phyloP scores from a whole-genome alignment of 2,888 invertebrate genomes.

The Callimorpha dominula region DNA sequence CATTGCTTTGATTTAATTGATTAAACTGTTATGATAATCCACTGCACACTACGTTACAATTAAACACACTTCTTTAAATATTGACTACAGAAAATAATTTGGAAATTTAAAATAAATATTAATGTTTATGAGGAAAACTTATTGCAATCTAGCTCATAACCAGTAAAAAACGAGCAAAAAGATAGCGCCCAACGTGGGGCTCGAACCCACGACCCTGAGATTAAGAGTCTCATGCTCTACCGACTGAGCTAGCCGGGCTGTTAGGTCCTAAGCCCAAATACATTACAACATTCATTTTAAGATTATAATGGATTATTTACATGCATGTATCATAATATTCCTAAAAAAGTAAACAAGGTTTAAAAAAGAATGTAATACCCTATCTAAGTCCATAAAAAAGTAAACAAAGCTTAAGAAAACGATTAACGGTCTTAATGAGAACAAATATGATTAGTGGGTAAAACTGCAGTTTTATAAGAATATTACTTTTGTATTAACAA shows the following conservation, averaged over 20 bases:
- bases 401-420: too few relatives aligned
- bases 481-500: not conserved
- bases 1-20: too few relatives aligned
- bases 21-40: too few relatives aligned
- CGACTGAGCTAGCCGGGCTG: slow-evolving; percentile 85
- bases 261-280: not conserved
- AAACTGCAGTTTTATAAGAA: not conserved
- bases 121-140: not conserved
- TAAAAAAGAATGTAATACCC: too few relatives aligned
- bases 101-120: not conserved
- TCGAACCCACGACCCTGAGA: slow-evolving; percentile 88
- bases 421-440: too few relatives aligned
- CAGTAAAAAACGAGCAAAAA: slow-evolving; percentile 51
- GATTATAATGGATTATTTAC: too few relatives aligned
- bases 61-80: not conserved
- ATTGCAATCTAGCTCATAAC: not conserved
- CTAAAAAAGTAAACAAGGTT: too few relatives aligned
- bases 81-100: not conserved
- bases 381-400: too few relatives aligned
- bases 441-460: not conserved
- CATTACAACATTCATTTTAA: not conserved
- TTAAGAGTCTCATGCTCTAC: slow-evolving; percentile 88
- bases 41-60: too few relatives aligned
- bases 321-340: too few relatives aligned
- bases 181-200: slow-evolving; percentile 86